Evolutionary conservation across 2,888 invertebrate genomes (phyloP).

Genomic region (Andrena dorsata): DNA sequence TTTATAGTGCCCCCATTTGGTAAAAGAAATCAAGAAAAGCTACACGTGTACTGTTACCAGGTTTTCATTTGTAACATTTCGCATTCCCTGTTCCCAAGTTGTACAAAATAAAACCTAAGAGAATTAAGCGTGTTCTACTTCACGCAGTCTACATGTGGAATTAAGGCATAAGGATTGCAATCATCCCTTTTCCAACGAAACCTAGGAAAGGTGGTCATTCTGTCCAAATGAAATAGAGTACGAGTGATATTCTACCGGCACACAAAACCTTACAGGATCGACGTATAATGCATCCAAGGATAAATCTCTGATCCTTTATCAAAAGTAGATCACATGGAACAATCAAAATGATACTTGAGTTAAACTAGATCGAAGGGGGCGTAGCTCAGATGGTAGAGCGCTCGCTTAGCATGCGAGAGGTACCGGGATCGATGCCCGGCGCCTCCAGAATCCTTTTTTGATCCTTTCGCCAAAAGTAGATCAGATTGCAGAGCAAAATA

Average conservation of each 20-base stretch:
- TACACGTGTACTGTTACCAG: no score
- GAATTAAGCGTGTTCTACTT: no score
- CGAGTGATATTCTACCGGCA: conserved; percentile 74
- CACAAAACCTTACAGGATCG: conserved; percentile 73
- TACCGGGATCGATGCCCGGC: conserved; percentile 82
- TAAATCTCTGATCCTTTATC: conserved; percentile 50
- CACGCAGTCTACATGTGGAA: no score
- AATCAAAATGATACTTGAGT: neutral
- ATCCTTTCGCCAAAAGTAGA: conserved; percentile 59
- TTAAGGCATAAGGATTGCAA: no score
- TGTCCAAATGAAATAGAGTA: conserved; percentile 45
- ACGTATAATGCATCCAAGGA: conserved; percentile 80
- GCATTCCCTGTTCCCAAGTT: no score
- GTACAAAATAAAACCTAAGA: no score
- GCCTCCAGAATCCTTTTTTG: conserved; percentile 76
- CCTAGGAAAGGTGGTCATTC: no score
- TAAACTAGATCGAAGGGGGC: conserved; percentile 71
- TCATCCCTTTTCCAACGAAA: no score
- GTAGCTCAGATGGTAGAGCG: conserved; percentile 84
- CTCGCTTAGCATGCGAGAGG: conserved; percentile 84
- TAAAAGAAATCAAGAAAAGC: no score
- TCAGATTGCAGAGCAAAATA: conserved; percentile 9
- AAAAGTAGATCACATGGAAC: conserved; percentile 11
- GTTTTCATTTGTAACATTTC: no score
- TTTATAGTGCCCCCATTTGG: no score